Percentiles rank a stretch among this genome's conserved stretches.
Conservation (phyloP, 2,797 vertebrate species). For the Lithobates sylvaticus region DNA sequence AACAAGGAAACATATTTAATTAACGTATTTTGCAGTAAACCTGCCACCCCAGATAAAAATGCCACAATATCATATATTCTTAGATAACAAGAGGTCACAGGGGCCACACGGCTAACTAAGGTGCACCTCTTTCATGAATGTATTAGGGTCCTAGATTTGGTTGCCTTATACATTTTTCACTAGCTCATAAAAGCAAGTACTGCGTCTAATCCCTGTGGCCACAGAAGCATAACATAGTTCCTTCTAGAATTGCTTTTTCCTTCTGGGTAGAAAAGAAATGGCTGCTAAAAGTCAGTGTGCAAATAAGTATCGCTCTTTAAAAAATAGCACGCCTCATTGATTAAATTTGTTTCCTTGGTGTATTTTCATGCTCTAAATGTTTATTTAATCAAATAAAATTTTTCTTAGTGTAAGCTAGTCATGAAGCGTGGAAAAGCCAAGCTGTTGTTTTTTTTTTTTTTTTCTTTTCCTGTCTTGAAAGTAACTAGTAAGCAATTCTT, state of each 20-base stretch:
- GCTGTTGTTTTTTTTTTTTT: constrained; percentile 57
- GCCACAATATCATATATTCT: constrained; percentile 9
- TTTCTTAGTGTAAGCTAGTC: constrained; percentile 62
- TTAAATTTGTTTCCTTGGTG: constrained; percentile 58
- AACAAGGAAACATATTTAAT: constrained; percentile 9
- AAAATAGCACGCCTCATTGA: constrained; percentile 57
- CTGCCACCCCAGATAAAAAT: constrained; percentile 1
- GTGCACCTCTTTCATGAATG: constrained; percentile 31
- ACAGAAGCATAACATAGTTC: constrained; percentile 57
- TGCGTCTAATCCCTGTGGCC: constrained; percentile 59
- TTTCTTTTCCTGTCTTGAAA: constrained; percentile 44
- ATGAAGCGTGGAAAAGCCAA: constrained; percentile 61
- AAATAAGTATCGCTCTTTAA: constrained; percentile 58
- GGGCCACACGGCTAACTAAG: constrained; percentile 34
- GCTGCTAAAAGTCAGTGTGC: constrained; percentile 52
- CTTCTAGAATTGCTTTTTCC: constrained; percentile 55
- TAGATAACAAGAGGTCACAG: constrained; percentile 25
- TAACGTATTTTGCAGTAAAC: neutral
- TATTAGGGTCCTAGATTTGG: constrained; percentile 43
- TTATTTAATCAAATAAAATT: constrained; percentile 63
- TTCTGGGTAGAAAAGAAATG: constrained; percentile 42
- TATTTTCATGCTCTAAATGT: constrained; percentile 61
- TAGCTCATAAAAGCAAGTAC: constrained; percentile 55
- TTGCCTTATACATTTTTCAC: constrained; percentile 54
- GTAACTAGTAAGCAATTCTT: constrained; percentile 58